phyloP scores from a whole-genome alignment of 2,113 vertebrate species.

The Rallus limicola region DNA sequence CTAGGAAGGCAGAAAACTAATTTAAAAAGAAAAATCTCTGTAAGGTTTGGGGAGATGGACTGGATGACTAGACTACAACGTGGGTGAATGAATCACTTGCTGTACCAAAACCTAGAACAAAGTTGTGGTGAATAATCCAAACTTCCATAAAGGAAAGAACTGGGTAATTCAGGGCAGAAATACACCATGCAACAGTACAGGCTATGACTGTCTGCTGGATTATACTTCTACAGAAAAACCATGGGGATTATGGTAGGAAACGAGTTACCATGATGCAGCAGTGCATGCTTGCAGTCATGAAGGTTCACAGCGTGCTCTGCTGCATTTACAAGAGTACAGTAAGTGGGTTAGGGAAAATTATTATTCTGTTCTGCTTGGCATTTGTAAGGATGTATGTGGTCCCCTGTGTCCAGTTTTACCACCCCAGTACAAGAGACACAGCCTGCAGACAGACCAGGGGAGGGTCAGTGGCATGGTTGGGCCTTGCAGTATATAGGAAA shows the following conservation, averaged over 20 bases:
- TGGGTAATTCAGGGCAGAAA: background rate
- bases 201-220: background rate
- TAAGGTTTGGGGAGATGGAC: background rate
- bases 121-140: background rate
- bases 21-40: background rate
- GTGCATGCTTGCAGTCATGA: background rate
- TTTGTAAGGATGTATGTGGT: background rate
- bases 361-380: background rate
- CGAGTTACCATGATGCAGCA: background rate
- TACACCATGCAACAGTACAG: background rate
- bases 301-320: background rate
- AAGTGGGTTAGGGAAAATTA: accelerated
- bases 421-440: background rate
- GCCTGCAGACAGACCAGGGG: background rate
- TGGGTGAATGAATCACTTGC: background rate
- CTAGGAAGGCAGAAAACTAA: background rate
- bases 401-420: background rate
- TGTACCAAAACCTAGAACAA: background rate
- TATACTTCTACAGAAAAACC: background rate
- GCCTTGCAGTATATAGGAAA: background rate
- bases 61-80: background rate
- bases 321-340: background rate
- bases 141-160: background rate
- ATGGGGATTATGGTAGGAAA: background rate
- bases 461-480: background rate